Base-by-base conservation (phyloP, 2,888 invertebrate species). In the Andrena bucephala region DNA sequence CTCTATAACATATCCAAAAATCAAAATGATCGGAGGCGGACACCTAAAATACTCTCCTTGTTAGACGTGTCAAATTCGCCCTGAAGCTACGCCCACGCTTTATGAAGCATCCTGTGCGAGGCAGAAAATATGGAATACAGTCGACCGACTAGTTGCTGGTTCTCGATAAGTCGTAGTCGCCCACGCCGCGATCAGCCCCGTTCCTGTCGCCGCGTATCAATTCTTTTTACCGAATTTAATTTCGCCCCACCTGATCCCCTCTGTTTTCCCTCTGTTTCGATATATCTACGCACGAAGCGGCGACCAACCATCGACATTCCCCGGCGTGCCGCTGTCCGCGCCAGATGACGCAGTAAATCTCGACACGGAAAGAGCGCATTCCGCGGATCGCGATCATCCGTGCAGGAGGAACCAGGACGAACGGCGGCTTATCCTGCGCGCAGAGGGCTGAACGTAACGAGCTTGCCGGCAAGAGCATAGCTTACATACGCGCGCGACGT, bases 321-420 rank as follows among this genome's bases (percentile, higher is more conserved):
- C 67, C 73, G 48, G 62, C 77, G 80, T 57, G 77, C 84, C 67
- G 76, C 85, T 84, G 85, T 77, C 73, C 85, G 79, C 85, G 84
- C 82, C 77, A 86, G 88, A 89, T 85, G 89, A 89, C 90, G 89
- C 89, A 84, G 90, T 89, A 90, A 90, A 90, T 90, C 90, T 88
- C 85, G 67, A 71, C 71, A 78, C 83, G 81, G 79, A 84, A 87
- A 88, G 89, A 89, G 89, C 86, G 85, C 89, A 90, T 88, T 89
- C 90, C 88, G 77, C 72, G 72, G 69, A 42, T 65, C 54, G 24
- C 68, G 60, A 65, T 68, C 67, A 68, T 74, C 67, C 78, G 31
- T 27, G 67, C 69, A 57, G 69, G 54, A 74, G 69, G 62, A 81
- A 79, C 54, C 77, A 62, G 50, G 78, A 81, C 70, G 80, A 81